A percentile compares a stretch with the other conserved stretches of the same genome.
Conservation (phyloP, 1,140 invertebrate species). For the Bombyx mandarina region DNA sequence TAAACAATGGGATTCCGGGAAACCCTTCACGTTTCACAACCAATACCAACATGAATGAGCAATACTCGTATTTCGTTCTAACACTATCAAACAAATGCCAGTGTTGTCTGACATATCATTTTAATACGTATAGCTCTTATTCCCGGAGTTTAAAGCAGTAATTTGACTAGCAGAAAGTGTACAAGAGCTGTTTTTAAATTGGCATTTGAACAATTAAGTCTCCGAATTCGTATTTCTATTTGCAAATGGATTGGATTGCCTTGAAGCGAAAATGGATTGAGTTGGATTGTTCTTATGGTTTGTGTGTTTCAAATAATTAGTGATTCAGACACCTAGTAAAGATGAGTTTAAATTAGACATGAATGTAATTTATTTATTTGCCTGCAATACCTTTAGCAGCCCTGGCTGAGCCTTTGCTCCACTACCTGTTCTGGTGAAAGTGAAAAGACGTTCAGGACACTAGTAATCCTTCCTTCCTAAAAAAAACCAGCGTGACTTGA, state of each 20-base stretch:
- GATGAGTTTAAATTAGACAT: too few species aligned
- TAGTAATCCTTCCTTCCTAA: too few species aligned
- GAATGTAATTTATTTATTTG: too few species aligned
- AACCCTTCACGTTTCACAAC: slow-evolving; percentile 29
- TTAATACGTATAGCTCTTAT: slow-evolving; percentile 7
- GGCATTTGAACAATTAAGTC: slow-evolving; percentile 34
- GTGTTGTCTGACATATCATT: not conserved
- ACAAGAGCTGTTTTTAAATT: slow-evolving; percentile 3
- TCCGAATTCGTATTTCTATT: slow-evolving; percentile 33
- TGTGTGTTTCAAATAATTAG: slow-evolving; percentile 23
- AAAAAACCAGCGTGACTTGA: too few species aligned
- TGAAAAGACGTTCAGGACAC: too few species aligned
- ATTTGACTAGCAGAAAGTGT: slow-evolving; percentile 5
- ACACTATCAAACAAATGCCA: slow-evolving; percentile 20
- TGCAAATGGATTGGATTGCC: slow-evolving; percentile 47
- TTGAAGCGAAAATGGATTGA: slow-evolving; percentile 29
- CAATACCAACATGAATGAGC: slow-evolving; percentile 40
- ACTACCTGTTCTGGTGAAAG: too few species aligned
- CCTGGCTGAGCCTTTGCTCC: too few species aligned
- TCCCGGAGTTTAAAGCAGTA: not conserved
- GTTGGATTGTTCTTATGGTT: slow-evolving; percentile 29
- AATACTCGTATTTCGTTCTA: slow-evolving; percentile 42
- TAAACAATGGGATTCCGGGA: slow-evolving; percentile 19
- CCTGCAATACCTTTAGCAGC: too few species aligned
- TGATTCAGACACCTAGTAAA: not conserved